Conservation (phyloP, 1,140 invertebrate species). For the Drosophila pandora region DNA sequence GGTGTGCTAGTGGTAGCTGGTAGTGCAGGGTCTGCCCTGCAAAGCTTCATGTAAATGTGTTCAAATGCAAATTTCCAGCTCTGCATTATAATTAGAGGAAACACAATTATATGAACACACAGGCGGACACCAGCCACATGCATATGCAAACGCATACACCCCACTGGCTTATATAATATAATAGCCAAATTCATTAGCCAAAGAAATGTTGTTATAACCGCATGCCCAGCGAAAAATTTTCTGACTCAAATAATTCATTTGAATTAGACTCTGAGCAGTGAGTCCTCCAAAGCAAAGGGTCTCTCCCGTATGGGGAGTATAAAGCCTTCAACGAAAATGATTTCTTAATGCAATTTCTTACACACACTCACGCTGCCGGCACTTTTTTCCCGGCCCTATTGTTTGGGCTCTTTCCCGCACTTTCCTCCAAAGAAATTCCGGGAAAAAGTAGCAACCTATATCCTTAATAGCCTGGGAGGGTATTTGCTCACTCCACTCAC, state of each 20-base stretch:
- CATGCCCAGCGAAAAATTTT: constrained; percentile 40
- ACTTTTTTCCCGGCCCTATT: constrained; percentile 43
- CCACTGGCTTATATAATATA: constrained; percentile 24
- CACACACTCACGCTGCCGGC: constrained; percentile 12
- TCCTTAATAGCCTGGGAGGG: constrained; percentile 55
- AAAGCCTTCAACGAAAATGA: constrained; percentile 53
- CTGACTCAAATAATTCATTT: constrained; percentile 71
- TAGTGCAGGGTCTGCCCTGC: constrained; percentile 1
- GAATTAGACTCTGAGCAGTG: constrained; percentile 58
- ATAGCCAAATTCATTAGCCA: constrained; percentile 47
- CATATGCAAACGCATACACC: constrained; percentile 6
- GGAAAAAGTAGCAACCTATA: constrained; percentile 56
- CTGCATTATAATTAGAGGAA: constrained; percentile 59
- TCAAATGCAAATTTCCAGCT: constrained; percentile 57
- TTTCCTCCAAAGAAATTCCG: constrained; percentile 38
- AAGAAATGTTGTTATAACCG: constrained; percentile 34
- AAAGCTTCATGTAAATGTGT: constrained; percentile 30
- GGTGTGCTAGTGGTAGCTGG: not conserved
- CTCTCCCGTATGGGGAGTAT: not conserved
- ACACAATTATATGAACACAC: constrained; percentile 48
- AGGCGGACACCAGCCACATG: constrained; percentile 7
- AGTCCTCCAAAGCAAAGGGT: not conserved
- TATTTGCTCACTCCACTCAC: constrained; percentile 8
- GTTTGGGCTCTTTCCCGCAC: constrained; percentile 45
- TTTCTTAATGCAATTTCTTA: constrained; percentile 77